Conservation (phyloP, 2,797 vertebrate species). For the Semotilus atromaculatus region DNA sequence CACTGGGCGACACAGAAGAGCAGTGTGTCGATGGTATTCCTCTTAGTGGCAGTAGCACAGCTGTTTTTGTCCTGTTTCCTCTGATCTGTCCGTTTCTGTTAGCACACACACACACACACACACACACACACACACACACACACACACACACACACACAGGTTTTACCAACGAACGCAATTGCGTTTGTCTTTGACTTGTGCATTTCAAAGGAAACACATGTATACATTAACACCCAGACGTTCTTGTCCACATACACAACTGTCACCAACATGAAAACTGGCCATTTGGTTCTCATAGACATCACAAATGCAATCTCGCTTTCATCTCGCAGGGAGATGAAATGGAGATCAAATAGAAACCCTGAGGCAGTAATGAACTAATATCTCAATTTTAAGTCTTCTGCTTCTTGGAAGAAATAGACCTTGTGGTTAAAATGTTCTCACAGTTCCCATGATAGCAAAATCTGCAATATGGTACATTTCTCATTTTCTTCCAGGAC, state of each 20-base stretch:
- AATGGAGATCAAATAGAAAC: not conserved
- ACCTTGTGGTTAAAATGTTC: not conserved
- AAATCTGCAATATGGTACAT: not conserved
- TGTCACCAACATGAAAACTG: not conserved
- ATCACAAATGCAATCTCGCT: too few relatives aligned
- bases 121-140: conserved; percentile 16
- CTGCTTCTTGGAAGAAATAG: not conserved
- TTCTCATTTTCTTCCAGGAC: not conserved
- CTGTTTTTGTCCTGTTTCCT: conserved; percentile 41
- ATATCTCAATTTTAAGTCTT: not conserved
- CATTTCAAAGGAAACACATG: not conserved
- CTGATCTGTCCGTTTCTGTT: conserved; percentile 26
- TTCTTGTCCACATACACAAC: not conserved
- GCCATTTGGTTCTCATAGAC: not conserved
- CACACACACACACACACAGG: not conserved
- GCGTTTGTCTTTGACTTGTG: conserved; percentile 39
- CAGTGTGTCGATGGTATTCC: conserved; percentile 27
- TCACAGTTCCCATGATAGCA: not conserved
- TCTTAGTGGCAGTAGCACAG: conserved; percentile 29
- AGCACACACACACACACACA: conserved; percentile 11
- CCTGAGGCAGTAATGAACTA: not conserved
- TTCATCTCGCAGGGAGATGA: not conserved
- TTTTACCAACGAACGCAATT: conserved; percentile 15
- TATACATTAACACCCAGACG: not conserved
- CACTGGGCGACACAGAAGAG: conserved; percentile 33